phyloP scores from a whole-genome alignment of 2,888 invertebrate genomes.

The Cetonia aurata region DNA sequence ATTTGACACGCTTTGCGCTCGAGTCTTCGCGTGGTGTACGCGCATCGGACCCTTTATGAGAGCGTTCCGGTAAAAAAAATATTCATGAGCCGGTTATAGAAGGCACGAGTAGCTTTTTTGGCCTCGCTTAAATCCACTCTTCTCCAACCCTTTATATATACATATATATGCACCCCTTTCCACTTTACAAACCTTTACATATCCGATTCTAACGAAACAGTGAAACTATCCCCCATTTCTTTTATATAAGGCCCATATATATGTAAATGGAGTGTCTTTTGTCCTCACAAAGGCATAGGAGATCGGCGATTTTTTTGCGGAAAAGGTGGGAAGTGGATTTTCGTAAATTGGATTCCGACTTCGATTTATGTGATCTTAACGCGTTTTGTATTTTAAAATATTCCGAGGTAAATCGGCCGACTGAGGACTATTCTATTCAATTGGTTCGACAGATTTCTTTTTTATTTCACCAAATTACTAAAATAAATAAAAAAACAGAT shows the following conservation, averaged over 20 bases:
- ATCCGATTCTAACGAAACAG: constrained; percentile 40
- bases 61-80: constrained; percentile 23
- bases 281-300: constrained; percentile 27
- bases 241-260: constrained; percentile 39
- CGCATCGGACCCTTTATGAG: constrained; percentile 26
- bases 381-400: constrained; percentile 31
- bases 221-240: constrained; percentile 38
- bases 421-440: constrained; percentile 9
- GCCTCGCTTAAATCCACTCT: constrained; percentile 23
- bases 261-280: constrained; percentile 40
- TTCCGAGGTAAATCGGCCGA: constrained; percentile 9
- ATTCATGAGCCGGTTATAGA: constrained; percentile 36
- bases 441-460: neutral
- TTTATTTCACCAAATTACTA: neutral
- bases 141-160: constrained; percentile 25
- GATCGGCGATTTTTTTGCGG: constrained; percentile 28
- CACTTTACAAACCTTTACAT: constrained; percentile 39
- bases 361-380: constrained; percentile 27
- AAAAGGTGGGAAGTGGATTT: constrained; percentile 34
- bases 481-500: neutral
- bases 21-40: neutral
- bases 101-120: constrained; percentile 29
- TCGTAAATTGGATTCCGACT: constrained; percentile 29
- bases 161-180: constrained; percentile 4
- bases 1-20: constrained; percentile 16